Evolutionary conservation across 2,113 vertebrate species (phyloP), one percentile per base, ranked within the genome.

Genomic region (Pygoscelis adeliae): DNA sequence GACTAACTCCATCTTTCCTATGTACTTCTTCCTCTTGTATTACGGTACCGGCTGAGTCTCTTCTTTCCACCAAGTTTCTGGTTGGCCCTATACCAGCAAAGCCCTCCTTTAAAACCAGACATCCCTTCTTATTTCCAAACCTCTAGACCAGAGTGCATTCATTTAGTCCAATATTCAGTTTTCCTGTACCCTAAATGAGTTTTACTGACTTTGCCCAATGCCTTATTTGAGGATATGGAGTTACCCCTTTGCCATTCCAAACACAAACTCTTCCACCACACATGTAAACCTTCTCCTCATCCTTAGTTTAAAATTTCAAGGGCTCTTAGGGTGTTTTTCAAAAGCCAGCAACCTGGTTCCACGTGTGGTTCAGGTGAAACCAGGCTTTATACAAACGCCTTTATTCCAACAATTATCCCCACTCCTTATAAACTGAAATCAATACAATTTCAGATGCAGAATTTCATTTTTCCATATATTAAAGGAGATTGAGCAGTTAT

Each of bases 401-500:
- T 76, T 79, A 91, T 91, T 78, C 63, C 87, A 52, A 34, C 21
- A 15, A 18, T 66, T 87, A 71, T 36, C 56, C 74, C 40, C 59
- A 58, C 23, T 85, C 40, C 87, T 94, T 77, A 46, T 47, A 46
- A 95, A 88, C 78, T 83, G 53, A 87, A 96, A 95, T 65, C 74
- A 93, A 86, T 62, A 78, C 89, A 26, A 86, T 80, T 96, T 87
- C 89, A 55, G 38, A 85, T 94, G 91, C 71, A 62, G 58, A 77
- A 77, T 83, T 94, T 91, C 55, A n/a, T 91, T 90, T 87, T 95
- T 70, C 34, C 56, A 15, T 95, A 73, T 88, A 95, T 96, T 95
- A 94, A 81, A 87, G 83, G 44, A 89, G 62, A 66, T 5, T 62
- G 49, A 83, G 78, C 46, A 73, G 67, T 76, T 50, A 86, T 94